These are phyloP conservation scores for Catonia carolina DNA, from an alignment of 2,888 invertebrate species.

Conservation along the genomic window DNA sequence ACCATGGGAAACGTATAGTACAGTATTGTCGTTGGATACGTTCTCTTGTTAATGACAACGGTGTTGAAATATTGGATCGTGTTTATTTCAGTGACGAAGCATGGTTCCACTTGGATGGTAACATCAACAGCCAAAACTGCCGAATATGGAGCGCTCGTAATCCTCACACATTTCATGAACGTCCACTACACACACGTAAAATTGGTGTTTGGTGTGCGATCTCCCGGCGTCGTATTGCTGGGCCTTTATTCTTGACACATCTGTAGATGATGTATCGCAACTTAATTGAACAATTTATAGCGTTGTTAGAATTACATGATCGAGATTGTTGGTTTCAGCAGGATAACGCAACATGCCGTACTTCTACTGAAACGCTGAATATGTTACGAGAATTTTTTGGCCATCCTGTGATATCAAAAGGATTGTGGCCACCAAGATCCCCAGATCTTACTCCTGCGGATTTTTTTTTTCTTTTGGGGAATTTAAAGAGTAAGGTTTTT, in stretches of 20 bases:
- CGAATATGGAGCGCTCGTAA: constrained; percentile 2
- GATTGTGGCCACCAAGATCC: constrained; percentile 2
- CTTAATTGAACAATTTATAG: constrained; percentile 12
- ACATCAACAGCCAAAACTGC: not conserved
- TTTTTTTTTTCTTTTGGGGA: constrained; percentile 4
- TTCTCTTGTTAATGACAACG: constrained; percentile 5
- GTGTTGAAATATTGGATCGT: not conserved
- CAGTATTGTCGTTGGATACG: not conserved
- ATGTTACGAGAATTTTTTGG: constrained; percentile 7
- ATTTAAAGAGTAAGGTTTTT: constrained; percentile 11
- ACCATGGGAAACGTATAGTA: constrained; percentile 1
- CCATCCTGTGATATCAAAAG: too few species aligned
- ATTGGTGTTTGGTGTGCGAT: constrained; percentile 12
- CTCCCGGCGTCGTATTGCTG: constrained; percentile 9
- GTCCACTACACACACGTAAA: constrained; percentile 5
- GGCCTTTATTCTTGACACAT: constrained; percentile 13
- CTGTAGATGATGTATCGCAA: constrained; percentile 10
- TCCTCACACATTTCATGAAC: constrained; percentile 5
- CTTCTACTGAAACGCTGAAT: not conserved
- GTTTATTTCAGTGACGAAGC: constrained; percentile 6
- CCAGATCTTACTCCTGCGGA: constrained; percentile 8
- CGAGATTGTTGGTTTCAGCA: constrained; percentile 12
- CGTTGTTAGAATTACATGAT: constrained; percentile 2
- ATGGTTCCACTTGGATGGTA: constrained; percentile 8
- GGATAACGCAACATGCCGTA: not conserved